Evolutionary conservation across 1,140 invertebrate species (phyloP), one percentile per base, ranked within the genome.

Genomic region (Akabosia matsudoensis): DNA sequence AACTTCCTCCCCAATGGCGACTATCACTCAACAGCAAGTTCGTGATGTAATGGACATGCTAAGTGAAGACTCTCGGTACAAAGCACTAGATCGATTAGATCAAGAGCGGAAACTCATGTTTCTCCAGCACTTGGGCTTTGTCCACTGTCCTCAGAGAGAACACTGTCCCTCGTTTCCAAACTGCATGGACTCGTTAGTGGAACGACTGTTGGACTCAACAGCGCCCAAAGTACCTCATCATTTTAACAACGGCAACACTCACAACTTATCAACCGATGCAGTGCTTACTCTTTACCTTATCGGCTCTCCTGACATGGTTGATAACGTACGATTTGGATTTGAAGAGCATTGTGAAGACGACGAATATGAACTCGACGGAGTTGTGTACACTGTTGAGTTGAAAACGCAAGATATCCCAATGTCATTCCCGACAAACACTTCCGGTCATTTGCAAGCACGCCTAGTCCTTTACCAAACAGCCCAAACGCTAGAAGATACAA

Each of bases 51-150:
- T 98, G 31, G 90, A 80, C 64, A 78, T 83, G 70, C 74, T 79
- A 33, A 80, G 71, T 80, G 88, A 81, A 33, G 80, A 81, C 64
- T 78, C 77, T 7, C 73, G 95, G 86, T 97, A 96, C 84, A 96
- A 96, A 87, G 91, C 94, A 82, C 87, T 98, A 82, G 94, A 97
- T 84, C 88, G 94, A 78, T 87, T 97, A 82, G 95, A 97, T 86
- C 95, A 97, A 86, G 96, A 98, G 82, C 86, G 97, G 78, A 95
- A 96, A 83, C 86, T 97, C 75, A 95, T 97, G 89, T 87, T 98
- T 30, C 93, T 97, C 78, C 95, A 97, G 84, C 96, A 98, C 86
- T 86, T 98, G 31, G 95, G 96, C 71, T 98, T 98, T 86, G 92
- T 98, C 64, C 96, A 98, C 85, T 96, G 93, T 86, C 95, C 96